A percentile compares a stretch with the other conserved stretches of the same genome.
Evolutionary conservation across 2,888 invertebrate species (phyloP).

Genomic region (Cephus pulcher): DNA sequence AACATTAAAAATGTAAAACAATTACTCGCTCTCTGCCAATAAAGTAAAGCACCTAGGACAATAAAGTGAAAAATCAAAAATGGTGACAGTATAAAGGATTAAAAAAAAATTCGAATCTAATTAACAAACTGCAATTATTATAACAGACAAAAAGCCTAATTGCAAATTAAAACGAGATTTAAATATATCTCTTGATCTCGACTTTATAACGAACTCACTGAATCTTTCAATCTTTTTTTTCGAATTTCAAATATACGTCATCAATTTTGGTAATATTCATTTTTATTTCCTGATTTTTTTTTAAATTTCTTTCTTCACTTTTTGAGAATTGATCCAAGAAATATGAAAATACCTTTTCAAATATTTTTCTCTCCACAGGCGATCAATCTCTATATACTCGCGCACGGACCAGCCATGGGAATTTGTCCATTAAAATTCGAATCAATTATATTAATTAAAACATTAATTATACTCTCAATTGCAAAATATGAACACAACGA

Average conservation of each 20-base stretch:
- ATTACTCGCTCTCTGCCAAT: neutral
- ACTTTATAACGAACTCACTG: neutral
- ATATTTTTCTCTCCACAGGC: neutral
- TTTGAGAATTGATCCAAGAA: neutral
- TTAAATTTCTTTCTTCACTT: neutral
- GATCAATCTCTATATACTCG: neutral
- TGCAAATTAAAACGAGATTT: neutral
- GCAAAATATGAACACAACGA: conserved; percentile 38
- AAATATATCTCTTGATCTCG: neutral
- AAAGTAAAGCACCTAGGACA: neutral
- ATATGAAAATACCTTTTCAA: neutral
- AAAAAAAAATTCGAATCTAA: neutral
- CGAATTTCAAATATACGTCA: neutral
- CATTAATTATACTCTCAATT: conserved; percentile 34
- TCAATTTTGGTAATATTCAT: neutral
- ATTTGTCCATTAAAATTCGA: conserved; percentile 7
- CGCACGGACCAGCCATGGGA: conserved; percentile 22
- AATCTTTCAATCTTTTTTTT: neutral
- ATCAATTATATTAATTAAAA: conserved; percentile 29
- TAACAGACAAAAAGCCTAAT: neutral
- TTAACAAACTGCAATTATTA: neutral
- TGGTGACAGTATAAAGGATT: neutral
- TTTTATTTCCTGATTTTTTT: neutral
- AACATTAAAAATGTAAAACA: neutral
- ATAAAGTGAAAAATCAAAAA: neutral